Percentiles rank a stretch among this genome's conserved stretches.
These are phyloP conservation scores for Diadophis punctatus DNA, from an alignment of 2,113 vertebrate genomes.

Conservation along the genomic window DNA sequence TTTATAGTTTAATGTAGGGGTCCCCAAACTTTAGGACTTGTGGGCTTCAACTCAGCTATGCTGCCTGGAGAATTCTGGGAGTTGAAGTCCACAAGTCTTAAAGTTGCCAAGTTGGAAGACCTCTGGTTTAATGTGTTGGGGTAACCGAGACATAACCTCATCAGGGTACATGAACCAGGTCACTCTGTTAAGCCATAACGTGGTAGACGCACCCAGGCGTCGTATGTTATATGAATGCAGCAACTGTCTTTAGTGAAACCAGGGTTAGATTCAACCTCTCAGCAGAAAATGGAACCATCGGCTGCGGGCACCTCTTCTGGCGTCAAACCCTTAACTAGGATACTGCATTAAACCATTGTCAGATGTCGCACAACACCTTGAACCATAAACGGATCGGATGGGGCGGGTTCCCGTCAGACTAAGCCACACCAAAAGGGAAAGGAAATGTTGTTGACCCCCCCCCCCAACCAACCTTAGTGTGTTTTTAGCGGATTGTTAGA, in stretches of 20 bases:
- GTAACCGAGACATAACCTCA: background rate
- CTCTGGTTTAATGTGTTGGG: background rate
- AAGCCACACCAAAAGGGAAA: background rate
- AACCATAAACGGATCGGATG: background rate
- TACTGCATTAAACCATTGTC: background rate
- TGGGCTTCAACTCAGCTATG: too few relatives aligned
- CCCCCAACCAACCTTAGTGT: background rate
- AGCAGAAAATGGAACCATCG: accelerated
- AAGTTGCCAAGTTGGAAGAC: too few relatives aligned
- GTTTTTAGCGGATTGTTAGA: background rate
- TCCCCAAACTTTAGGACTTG: too few relatives aligned
- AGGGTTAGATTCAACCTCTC: background rate
- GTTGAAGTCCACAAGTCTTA: too few relatives aligned
- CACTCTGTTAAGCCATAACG: background rate
- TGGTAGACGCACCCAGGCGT: background rate
- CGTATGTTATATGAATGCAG: background rate
- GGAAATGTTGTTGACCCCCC: background rate
- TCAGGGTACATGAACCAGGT: background rate
- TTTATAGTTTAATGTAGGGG: background rate
- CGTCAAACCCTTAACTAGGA: background rate
- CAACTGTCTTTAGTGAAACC: background rate
- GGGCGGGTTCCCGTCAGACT: background rate
- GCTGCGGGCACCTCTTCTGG: background rate
- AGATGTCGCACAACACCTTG: background rate
- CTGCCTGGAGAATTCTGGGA: too few relatives aligned